phyloP scores from a whole-genome alignment of 2,888 invertebrate species.

The Ypsolopha scabrella region DNA sequence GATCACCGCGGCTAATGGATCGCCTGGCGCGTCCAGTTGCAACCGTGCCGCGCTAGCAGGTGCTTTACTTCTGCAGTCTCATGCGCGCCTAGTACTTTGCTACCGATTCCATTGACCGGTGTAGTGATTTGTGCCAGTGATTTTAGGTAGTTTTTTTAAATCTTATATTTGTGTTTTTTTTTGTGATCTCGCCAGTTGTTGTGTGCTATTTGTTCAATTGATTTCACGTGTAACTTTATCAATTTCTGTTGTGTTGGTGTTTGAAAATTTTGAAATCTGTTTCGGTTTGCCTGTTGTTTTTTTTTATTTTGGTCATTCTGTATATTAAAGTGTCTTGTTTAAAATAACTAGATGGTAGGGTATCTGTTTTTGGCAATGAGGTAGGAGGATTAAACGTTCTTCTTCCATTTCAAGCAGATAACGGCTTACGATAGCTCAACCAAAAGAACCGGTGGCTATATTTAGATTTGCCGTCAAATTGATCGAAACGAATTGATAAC shows the following conservation, averaged over 20 bases:
- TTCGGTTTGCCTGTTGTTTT: no score
- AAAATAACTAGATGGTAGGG: no score
- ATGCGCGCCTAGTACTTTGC: conserved; percentile 31
- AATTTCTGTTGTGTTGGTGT: no score
- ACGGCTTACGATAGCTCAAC: no score
- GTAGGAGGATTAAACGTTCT: no score
- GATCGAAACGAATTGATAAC: neutral
- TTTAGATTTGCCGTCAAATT: neutral
- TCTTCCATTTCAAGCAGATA: no score
- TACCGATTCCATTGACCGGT: neutral
- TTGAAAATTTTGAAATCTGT: no score
- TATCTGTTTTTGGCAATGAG: no score
- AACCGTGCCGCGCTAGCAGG: conserved; percentile 61
- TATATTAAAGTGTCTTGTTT: no score
- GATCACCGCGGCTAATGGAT: conserved; percentile 49
- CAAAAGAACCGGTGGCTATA: neutral
- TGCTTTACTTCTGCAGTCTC: conserved; percentile 40
- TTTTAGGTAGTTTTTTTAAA: neutral
- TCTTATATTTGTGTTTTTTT: neutral
- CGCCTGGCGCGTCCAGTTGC: conserved; percentile 46
- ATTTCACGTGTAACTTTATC: neutral
- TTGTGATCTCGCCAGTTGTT: neutral
- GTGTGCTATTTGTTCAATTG: neutral
- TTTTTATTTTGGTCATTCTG: no score
- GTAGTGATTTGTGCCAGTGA: neutral